phyloP scores from a whole-genome alignment of 2,113 vertebrate species.

The Ptychochromis oligacanthus region DNA sequence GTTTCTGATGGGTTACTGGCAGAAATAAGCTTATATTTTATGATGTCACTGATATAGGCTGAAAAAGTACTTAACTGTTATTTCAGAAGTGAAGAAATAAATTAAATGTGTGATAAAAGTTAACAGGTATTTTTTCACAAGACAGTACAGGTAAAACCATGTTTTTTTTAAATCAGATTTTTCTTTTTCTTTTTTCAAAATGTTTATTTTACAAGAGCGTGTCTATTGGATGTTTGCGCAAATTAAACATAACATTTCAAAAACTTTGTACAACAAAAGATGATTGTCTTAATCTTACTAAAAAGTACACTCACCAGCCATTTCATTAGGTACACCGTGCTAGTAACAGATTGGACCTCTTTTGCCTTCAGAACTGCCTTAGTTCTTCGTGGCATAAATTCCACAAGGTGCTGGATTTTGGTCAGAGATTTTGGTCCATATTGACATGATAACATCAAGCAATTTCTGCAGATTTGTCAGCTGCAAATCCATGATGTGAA shows the following conservation, averaged over 20 bases:
- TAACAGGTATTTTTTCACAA: not conserved
- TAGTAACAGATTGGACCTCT: too few species aligned
- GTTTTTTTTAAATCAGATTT: not conserved
- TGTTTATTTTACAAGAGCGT: not conserved
- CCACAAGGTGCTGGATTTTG: too few species aligned
- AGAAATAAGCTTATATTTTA: not conserved
- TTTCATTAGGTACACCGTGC: too few species aligned
- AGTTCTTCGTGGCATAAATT: too few species aligned
- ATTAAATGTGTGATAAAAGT: not conserved
- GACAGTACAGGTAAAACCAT: too few species aligned
- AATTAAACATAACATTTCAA: not conserved
- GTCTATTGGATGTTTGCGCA: not conserved
- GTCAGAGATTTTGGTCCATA: too few species aligned
- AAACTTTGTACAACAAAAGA: not conserved
- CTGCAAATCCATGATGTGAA: too few species aligned
- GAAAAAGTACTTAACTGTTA: not conserved
- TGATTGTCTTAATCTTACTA: not conserved
- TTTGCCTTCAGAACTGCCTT: too few species aligned
- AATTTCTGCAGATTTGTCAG: too few species aligned
- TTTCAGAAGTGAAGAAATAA: not conserved
- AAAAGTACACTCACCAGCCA: not conserved
- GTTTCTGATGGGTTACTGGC: not conserved
- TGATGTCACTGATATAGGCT: not conserved
- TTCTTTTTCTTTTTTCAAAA: not conserved
- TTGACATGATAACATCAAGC: too few species aligned